phyloP scores from a whole-genome alignment of 2,113 vertebrate genomes.

The Nesoenas mayeri region DNA sequence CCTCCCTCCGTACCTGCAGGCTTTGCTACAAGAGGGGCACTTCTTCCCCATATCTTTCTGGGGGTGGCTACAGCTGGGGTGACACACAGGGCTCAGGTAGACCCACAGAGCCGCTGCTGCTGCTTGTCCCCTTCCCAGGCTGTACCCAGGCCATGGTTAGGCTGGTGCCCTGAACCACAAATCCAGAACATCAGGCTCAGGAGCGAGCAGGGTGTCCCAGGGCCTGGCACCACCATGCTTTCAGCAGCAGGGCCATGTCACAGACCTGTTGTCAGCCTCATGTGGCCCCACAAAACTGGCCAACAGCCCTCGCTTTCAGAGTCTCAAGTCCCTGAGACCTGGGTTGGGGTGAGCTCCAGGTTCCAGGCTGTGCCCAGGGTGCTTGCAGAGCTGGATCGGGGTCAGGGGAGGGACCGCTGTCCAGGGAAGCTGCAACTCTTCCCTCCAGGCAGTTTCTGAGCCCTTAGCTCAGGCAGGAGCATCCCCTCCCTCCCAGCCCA shows the following conservation, averaged over 20 bases:
- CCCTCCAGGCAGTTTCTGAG: not conserved
- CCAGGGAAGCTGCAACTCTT: not conserved
- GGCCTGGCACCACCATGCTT: rapidly evolving
- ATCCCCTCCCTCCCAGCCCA: not conserved
- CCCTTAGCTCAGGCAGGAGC: not conserved
- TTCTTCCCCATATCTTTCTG: not conserved
- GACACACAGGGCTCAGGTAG: not conserved
- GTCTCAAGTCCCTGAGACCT: not conserved
- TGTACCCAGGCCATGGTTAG: rapidly evolving
- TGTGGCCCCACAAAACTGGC: rapidly evolving
- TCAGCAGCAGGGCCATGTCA: rapidly evolving
- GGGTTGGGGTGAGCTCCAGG: rapidly evolving
- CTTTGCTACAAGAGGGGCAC: not conserved
- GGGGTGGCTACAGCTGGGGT: not conserved
- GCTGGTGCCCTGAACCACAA: not conserved
- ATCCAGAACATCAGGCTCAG: not conserved
- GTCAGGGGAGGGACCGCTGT: not conserved
- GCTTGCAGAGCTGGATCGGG: not conserved
- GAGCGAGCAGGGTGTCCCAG: too few relatives aligned
- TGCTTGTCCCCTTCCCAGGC: not conserved
- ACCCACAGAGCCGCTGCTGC: not conserved
- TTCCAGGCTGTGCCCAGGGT: not conserved
- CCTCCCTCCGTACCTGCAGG: not conserved
- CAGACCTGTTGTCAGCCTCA: not conserved
- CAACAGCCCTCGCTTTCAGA: rapidly evolving